Percentiles rank a stretch among this genome's conserved stretches.
Evolutionary conservation across 2,797 vertebrate species (phyloP).

Genomic region (Danio choprae): DNA sequence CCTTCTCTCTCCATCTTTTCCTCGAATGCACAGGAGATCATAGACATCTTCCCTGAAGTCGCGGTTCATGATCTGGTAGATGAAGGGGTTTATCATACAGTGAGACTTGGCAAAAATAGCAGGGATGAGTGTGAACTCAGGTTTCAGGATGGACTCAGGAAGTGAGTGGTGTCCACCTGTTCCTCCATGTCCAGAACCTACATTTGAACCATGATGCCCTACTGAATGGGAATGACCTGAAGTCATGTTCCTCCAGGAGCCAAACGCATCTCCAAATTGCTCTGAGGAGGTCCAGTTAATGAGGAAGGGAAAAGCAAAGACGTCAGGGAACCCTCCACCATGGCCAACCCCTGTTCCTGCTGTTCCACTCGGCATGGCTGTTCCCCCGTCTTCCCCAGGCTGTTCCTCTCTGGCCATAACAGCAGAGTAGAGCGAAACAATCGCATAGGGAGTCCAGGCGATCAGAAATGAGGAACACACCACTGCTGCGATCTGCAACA

Average conservation of each 20-base stretch:
- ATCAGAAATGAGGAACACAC: constrained; percentile 69
- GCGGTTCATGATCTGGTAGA: constrained; percentile 74
- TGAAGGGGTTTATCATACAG: constrained; percentile 73
- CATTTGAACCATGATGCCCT: constrained; percentile 20
- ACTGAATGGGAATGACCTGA: constrained; percentile 6
- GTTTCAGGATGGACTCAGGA: constrained; percentile 57
- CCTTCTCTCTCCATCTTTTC: constrained; percentile 53
- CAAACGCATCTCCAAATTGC: constrained; percentile 41
- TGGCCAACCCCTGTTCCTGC: not conserved
- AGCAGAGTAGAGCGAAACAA: constrained; percentile 68
- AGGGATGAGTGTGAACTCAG: constrained; percentile 66
- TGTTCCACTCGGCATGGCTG: not conserved
- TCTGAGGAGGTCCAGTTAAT: constrained; percentile 64
- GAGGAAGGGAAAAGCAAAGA: constrained; percentile 44
- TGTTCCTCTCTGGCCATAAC: constrained; percentile 60
- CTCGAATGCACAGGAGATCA: constrained; percentile 58
- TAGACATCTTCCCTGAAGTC: constrained; percentile 67
- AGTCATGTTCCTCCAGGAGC: constrained; percentile 40
- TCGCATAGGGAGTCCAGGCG: constrained; percentile 70
- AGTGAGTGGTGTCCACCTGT: not conserved
- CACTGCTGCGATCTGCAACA: constrained; percentile 67
- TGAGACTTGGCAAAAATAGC: constrained; percentile 73
- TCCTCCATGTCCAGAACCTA: constrained; percentile 16
- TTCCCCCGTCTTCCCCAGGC: not conserved
- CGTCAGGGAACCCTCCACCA: constrained; percentile 2